Evolutionary conservation across 2,113 vertebrate species (phyloP).

Genomic region (Columba livia): DNA sequence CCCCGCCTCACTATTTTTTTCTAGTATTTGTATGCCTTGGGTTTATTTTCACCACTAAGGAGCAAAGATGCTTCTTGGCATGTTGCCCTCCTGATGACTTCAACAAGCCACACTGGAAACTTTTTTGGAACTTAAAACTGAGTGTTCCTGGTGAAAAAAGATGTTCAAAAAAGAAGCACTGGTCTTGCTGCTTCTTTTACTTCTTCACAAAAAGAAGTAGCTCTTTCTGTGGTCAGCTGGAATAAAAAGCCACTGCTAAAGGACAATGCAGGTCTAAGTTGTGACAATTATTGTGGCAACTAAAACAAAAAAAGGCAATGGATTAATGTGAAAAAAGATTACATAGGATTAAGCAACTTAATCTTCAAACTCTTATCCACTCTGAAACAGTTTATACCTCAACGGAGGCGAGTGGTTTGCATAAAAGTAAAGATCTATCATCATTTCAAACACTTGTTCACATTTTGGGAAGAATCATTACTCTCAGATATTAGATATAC

Average conservation of each 20-base stretch:
- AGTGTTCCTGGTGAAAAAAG: background rate
- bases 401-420: background rate
- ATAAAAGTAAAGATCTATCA: background rate
- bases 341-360: background rate
- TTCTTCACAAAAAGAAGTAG: background rate
- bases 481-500: background rate
- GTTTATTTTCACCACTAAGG: background rate
- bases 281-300: background rate
- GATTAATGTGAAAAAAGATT: background rate
- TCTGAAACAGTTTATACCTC: background rate
- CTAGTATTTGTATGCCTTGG: background rate
- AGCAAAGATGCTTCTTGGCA: background rate
- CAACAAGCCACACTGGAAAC: background rate
- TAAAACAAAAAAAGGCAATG: background rate
- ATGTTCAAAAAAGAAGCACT: background rate
- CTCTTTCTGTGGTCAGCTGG: background rate
- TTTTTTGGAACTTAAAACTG: background rate
- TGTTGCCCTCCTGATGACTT: background rate
- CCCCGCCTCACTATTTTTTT: background rate
- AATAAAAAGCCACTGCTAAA: background rate
- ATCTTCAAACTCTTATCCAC: background rate
- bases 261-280: background rate
- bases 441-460: background rate
- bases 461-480: background rate
- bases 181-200: background rate